Evolutionary conservation across 1,140 invertebrate species (phyloP).

Genomic region (Apis dorsata): DNA sequence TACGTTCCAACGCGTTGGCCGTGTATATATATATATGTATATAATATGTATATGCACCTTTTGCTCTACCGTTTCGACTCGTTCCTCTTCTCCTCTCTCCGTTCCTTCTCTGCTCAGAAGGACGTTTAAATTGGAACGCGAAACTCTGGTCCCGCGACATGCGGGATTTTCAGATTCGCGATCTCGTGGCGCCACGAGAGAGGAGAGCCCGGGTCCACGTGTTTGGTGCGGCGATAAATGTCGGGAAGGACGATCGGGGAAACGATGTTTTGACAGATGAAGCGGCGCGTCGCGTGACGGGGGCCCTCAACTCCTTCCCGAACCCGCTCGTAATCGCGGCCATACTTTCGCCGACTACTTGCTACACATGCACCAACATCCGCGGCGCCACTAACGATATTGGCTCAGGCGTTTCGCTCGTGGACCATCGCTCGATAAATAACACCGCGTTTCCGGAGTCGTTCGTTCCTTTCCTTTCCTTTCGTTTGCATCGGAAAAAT

Average conservation of each 20-base stretch:
- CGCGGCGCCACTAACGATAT: slow-evolving; percentile 70
- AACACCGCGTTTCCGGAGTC: slow-evolving; percentile 36
- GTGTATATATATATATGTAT: neutral
- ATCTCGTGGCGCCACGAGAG: neutral
- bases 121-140: slow-evolving; percentile 78
- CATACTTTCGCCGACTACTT: slow-evolving; percentile 35
- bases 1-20: slow-evolving; percentile 39
- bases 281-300: slow-evolving; percentile 25
- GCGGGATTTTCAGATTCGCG: neutral
- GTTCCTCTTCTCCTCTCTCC: slow-evolving; percentile 29
- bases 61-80: slow-evolving; percentile 45
- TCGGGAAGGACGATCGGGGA: slow-evolving; percentile 60
- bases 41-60: slow-evolving; percentile 3
- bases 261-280: slow-evolving; percentile 75
- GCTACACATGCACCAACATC: slow-evolving; percentile 27
- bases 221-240: slow-evolving; percentile 75
- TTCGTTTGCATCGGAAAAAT: neutral
- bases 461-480: neutral
- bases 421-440: slow-evolving; percentile 66
- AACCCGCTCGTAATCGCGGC: neutral
- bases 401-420: slow-evolving; percentile 63
- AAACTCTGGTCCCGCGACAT: slow-evolving; percentile 21
- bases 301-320: neutral
- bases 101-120: slow-evolving; percentile 3
- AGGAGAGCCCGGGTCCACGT: slow-evolving; percentile 55